These are phyloP conservation scores for Apotomis betuletana DNA, from an alignment of 2,888 invertebrate species.

Conservation along the genomic window DNA sequence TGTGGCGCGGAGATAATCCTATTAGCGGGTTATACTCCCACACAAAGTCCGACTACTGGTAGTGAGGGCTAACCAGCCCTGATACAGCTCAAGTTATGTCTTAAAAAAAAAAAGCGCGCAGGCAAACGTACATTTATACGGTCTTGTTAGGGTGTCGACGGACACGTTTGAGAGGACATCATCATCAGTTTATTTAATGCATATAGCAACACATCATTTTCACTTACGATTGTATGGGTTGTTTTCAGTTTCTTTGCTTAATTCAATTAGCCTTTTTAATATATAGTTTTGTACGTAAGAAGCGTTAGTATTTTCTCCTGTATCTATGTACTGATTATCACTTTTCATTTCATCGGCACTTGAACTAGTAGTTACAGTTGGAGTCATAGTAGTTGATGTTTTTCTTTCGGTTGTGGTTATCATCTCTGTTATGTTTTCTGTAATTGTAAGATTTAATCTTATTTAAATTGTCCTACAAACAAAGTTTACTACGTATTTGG, in stretches of 20 bases:
- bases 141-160: too few relatives aligned
- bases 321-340: neutral
- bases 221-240: constrained; percentile 73
- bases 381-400: neutral
- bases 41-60: too few relatives aligned
- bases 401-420: neutral
- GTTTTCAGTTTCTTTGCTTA: constrained; percentile 53
- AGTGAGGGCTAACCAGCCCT: too few relatives aligned
- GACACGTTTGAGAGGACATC: too few relatives aligned
- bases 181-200: too few relatives aligned
- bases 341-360: constrained; percentile 2
- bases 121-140: too few relatives aligned
- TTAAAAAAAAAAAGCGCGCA: too few relatives aligned
- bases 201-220: neutral
- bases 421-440: constrained; percentile 19
- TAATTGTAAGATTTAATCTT: neutral
- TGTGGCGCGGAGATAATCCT: too few relatives aligned
- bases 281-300: constrained; percentile 20
- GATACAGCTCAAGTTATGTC: too few relatives aligned
- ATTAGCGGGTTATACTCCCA: too few relatives aligned
- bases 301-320: neutral
- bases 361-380: neutral
- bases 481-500: too few relatives aligned
- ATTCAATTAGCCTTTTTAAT: constrained; percentile 26
- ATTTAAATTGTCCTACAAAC: too few relatives aligned